phyloP scores from a whole-genome alignment of 2,797 vertebrate genomes.

The Thalassophryne amazonica region DNA sequence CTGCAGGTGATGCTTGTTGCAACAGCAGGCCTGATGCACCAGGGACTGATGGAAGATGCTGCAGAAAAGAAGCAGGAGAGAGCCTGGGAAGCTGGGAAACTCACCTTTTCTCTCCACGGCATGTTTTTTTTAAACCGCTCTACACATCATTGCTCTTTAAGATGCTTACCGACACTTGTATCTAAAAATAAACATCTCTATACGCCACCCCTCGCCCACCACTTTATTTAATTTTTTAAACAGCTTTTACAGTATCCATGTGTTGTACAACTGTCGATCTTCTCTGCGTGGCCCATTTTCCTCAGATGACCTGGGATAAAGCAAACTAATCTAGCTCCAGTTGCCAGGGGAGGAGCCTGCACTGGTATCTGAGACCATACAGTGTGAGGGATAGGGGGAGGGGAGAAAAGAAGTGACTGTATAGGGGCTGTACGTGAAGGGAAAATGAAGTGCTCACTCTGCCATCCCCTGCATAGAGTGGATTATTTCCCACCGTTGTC shows the following conservation, averaged over 20 bases:
- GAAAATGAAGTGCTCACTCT: background rate
- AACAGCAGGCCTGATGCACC: constrained; percentile 44
- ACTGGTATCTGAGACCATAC: constrained; percentile 59
- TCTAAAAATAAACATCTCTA: background rate
- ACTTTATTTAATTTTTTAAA: background rate
- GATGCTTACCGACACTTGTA: background rate
- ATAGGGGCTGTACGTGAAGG: constrained; percentile 51
- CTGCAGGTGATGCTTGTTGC: constrained; percentile 52
- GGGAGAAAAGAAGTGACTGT: constrained; percentile 39
- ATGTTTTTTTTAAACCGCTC: background rate
- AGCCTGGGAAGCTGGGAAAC: background rate
- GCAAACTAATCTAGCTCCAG: constrained; percentile 70
- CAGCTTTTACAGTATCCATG: constrained; percentile 12
- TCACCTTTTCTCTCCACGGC: background rate
- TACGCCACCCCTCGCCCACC: background rate
- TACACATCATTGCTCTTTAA: background rate
- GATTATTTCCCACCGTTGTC: constrained; percentile 46
- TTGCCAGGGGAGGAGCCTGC: constrained; percentile 71
- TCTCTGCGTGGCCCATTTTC: constrained; percentile 70
- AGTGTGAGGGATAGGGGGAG: constrained; percentile 55
- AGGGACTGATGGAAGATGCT: constrained; percentile 44
- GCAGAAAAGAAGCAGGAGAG: constrained; percentile 38
- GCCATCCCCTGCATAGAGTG: constrained; percentile 7
- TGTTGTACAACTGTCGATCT: constrained; percentile 23
- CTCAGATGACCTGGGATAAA: constrained; percentile 74